Base-by-base conservation (phyloP, 2,797 vertebrate genomes). In the Myiotriccus ornatus region DNA sequence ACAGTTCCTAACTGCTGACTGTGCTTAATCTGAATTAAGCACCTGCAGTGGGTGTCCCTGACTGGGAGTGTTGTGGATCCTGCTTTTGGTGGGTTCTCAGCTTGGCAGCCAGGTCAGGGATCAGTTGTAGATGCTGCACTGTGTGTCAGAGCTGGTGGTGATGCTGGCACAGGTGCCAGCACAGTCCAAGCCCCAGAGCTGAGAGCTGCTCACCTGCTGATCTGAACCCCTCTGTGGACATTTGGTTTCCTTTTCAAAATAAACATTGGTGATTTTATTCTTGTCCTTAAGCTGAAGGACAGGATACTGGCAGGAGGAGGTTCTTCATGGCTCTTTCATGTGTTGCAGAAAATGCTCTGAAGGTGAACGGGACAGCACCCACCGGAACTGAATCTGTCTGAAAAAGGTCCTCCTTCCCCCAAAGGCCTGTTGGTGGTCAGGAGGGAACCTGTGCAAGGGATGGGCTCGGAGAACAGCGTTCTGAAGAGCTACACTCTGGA, bases 401-500 rank as follows among this genome's bases (percentile, higher is more conserved):
- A 21, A 8, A 47, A 5, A 20, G 14, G 5, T 27, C 77, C 75
- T 76, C 67, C 10, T 88, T 82, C 57, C 21, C 73, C 68, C 78
- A 21, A 57, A 96, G 94, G 49, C 71, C 65, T 70, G 34, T 63
- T 65, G 43, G 89, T 78, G 49, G 8, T 43, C 60, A 46, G 67
- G 86, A 88, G 88, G 77, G 60, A 43, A 27, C 50, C 56, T 75
- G 43, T n/a, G 30, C 50, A 6, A 97, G 97, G 95, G 93, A 99
- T 99, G 99, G 99, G 99, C 87, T 98, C 99, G 4, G 99, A 99
- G 98, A 99, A 96, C 98, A 99, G 99, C 2, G 98, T 98, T 70
- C 78, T 99, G 82, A 98, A 98, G 94, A 98, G 98, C 97, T 99
- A 97, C 25, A 87, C 91, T 2, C 98, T 99, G 85, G 96, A 98